Percentiles rank a stretch among this genome's conserved stretches.
Conservation (phyloP, 2,797 vertebrate species). For the Okamejei kenojei region DNA sequence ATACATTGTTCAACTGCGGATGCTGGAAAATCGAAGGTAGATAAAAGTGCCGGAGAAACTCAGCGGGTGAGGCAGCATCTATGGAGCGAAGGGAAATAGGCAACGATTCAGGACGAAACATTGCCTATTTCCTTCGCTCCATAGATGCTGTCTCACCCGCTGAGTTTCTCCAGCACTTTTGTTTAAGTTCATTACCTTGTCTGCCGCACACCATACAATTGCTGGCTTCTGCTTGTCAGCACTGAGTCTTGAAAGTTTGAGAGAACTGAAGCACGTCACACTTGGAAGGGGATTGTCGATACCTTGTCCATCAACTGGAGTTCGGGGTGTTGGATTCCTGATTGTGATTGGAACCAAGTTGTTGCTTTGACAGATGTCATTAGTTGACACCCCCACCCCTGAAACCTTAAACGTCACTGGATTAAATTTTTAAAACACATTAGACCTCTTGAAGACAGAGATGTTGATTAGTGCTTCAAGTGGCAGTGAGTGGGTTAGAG, state of each 20-base stretch:
- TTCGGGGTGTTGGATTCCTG: too few relatives aligned
- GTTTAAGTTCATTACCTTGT: too few relatives aligned
- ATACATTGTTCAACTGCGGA: too few relatives aligned
- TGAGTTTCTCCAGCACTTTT: too few relatives aligned
- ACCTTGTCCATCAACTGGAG: neutral
- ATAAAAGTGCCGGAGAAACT: too few relatives aligned
- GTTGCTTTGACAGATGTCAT: neutral
- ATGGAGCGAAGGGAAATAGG: too few relatives aligned
- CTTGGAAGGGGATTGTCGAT: neutral
- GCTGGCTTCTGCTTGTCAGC: neutral
- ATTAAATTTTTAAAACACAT: neutral
- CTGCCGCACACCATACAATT: neutral
- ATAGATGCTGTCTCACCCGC: too few relatives aligned
- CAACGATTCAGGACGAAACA: too few relatives aligned
- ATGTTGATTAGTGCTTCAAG: neutral
- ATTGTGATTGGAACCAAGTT: neutral
- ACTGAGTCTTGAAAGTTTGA: neutral
- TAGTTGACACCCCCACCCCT: neutral
- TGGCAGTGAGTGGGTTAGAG: conserved; percentile 20
- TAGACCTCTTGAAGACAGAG: neutral
- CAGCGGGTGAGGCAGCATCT: too few relatives aligned
- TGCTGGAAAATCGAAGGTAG: too few relatives aligned
- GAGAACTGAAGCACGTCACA: neutral
- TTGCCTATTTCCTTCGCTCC: too few relatives aligned
- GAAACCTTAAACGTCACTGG: neutral